Evolutionary conservation across 2,113 vertebrate species (phyloP).

Genomic region (Neogobius melanostomus): DNA sequence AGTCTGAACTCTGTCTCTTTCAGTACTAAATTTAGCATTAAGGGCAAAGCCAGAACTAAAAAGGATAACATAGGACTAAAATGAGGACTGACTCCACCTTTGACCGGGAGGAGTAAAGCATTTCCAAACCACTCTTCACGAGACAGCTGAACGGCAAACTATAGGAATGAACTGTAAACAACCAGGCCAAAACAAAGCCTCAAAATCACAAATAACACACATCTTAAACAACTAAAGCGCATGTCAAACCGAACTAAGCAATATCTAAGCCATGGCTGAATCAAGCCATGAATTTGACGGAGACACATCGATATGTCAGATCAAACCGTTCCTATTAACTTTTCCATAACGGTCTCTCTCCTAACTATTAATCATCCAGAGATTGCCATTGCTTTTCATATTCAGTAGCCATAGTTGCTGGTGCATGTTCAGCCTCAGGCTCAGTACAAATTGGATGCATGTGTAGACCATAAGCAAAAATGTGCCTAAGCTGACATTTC

Average conservation of each 20-base stretch:
- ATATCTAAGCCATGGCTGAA: neutral
- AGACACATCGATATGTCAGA: too few species aligned
- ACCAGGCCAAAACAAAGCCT: neutral
- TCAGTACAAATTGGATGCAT: constrained; percentile 45
- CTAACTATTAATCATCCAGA: neutral
- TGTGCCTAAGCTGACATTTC: constrained; percentile 27
- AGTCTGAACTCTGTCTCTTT: too few species aligned
- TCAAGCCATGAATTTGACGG: neutral
- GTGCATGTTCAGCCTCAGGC: constrained; percentile 10
- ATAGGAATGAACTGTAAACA: too few species aligned
- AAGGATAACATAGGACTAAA: too few species aligned
- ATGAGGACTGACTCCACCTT: too few species aligned
- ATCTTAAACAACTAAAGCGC: neutral
- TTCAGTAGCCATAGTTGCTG: neutral
- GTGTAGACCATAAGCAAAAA: constrained; percentile 38
- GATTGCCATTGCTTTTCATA: neutral
- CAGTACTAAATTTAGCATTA: too few species aligned
- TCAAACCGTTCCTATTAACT: neutral
- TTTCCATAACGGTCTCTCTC: neutral
- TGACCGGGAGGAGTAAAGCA: too few species aligned
- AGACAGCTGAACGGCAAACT: too few species aligned
- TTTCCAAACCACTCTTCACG: too few species aligned
- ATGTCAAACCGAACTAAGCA: too few species aligned
- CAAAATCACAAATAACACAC: neutral
- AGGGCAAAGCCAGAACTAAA: too few species aligned